Evolutionary conservation across 2,888 invertebrate genomes (phyloP).

Genomic region (Pseudococcus longispinus): DNA sequence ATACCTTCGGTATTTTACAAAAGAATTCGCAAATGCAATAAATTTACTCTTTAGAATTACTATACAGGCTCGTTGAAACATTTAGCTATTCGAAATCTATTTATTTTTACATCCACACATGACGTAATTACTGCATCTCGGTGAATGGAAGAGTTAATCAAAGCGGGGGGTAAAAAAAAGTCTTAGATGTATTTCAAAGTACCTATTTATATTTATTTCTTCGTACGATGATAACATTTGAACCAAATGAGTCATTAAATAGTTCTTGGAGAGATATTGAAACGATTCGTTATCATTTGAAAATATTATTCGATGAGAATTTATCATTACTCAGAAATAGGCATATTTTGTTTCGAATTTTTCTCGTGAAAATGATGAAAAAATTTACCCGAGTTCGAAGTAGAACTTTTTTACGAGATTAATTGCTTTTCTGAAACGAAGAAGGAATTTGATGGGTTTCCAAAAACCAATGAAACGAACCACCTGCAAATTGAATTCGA

Average conservation of each 20-base stretch:
- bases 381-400: neutral
- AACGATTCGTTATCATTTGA: neutral
- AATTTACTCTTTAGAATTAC: neutral
- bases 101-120: neutral
- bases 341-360: neutral
- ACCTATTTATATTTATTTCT: neutral
- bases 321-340: too few species aligned
- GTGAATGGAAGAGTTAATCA: neutral
- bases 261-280: neutral
- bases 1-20: neutral
- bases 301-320: neutral
- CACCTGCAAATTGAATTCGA: neutral
- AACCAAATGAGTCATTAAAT: neutral
- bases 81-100: neutral
- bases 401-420: neutral
- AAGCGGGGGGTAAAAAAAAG: neutral
- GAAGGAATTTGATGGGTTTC: neutral
- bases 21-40: neutral
- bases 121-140: conserved; percentile 18
- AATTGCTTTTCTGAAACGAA: neutral
- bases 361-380: neutral
- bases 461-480: neutral
- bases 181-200: neutral
- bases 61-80: neutral
- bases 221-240: neutral